Evolutionary conservation across 2,797 vertebrate genomes (phyloP), one percentile per base, ranked within the genome.

Genomic region (Catostomus latipinnis): DNA sequence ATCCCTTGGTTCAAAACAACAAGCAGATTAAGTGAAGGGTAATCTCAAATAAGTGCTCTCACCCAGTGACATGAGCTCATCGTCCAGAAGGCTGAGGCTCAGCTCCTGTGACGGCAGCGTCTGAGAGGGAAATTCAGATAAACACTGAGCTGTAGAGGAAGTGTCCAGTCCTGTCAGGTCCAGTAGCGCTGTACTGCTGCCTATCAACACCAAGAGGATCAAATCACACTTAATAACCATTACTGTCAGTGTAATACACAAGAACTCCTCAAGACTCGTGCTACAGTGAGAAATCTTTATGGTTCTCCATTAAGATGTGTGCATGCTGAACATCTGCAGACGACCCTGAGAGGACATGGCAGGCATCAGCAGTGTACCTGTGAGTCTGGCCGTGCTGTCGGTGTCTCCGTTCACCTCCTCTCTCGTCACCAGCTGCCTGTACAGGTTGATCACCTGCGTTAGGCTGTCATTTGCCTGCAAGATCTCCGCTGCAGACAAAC

Each of bases 61-160:
- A 98, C 98, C 97, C 84, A 99, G 92, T 71, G 96, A 97, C 97
- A 99, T 98, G 76, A 99, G 96, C 75, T 99, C 98, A 74, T 99
- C 98, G 11, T 99, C 98, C 80, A 99, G 89, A 81, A 99, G 91
- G 79, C 94, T 98, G 71, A 96, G 82, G 0, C 96, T 89, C 90
- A 87, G 86, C 74, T 95, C 95, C 46, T 95, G 91, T 82, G 87
- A 91, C 4, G 0, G 92, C 80, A 62, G 83, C 84, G 86, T 88
- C 4, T 87, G 76, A 72, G 85, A 87, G 54, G 93, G 92, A 82
- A 92, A 45, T 70, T 95, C 91, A 54, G 93, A 91, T 81, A 93
- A 92, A 56, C 92, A 90, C 11, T 93, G 88, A 53, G 90, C 86
- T 1, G 86, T 84, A 53, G 89, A 82, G 2, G 93, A 92, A 45